Evolutionary conservation across 1,140 invertebrate species (phyloP), one percentile per base, ranked within the genome.

Genomic region (Zaprionus taronus): DNA sequence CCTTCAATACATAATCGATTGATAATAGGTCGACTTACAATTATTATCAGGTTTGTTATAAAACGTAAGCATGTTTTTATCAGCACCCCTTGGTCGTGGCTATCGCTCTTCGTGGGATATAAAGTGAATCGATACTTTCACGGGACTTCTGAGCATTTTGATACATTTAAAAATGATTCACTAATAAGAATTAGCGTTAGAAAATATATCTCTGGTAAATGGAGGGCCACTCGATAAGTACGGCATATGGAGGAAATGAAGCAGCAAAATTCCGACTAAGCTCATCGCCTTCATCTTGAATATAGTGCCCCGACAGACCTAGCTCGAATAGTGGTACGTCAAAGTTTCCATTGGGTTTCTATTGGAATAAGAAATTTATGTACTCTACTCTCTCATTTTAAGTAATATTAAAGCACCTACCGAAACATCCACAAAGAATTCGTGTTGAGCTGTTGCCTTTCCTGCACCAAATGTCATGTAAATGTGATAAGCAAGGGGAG

Each of bases 361-460:
- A 93, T 56, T 95, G 90, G 80, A 49, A 22, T 26, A 2, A 61
- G 24, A 49, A 28, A 34, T 34, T 47, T 1, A 57, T 4, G 3
- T n/a, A 47, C 17, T 14, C 7, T 22, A 2, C 6, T n/a, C 15
- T 28, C 17, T 44, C 14, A 3, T 2, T 41, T 12, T 9, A n/a
- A 4, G 12, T 34, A 34, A 17, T 36, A 1, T 22, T 4, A 24
- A 12, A 22, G 4, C 0, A 34, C 60, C 36, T 26, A 75, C 72
- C n/a, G 58, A n/a, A 5, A 75, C n/a, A 6, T 95, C 93, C 47
- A 96, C 77, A 51, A 93, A 94, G 91, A 96, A 95, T 70, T 92
- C 93, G 94, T 61, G 94, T 94, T 62, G 93, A 91, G 72, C 93
- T 94, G 12, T 93, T 94, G 47, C 47, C 0, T 49, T 49, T 2